Conservation (phyloP, 2,113 vertebrate genomes). For the Sander vitreus region DNA sequence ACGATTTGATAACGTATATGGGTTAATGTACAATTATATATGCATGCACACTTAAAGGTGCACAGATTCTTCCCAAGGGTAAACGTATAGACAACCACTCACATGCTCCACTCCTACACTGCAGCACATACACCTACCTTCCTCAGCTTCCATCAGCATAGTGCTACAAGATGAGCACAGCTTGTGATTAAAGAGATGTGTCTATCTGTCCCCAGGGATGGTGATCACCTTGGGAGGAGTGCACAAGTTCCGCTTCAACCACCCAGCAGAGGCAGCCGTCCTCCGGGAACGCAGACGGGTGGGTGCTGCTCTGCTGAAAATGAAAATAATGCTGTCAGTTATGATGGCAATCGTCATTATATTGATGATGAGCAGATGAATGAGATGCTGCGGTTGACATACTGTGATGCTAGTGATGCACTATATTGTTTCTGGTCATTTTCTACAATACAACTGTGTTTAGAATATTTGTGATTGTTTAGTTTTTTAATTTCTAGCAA, state of each 20-base stretch:
- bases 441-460: not conserved
- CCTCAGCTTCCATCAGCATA: constrained; percentile 13
- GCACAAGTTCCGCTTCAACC: constrained; percentile 95
- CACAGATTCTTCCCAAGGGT: constrained; percentile 16
- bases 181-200: constrained; percentile 37
- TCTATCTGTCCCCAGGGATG: constrained; percentile 83
- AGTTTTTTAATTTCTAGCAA: not conserved
- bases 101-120: not conserved
- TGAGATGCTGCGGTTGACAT: not conserved
- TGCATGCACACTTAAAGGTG: not conserved
- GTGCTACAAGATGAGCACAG: constrained; percentile 31
- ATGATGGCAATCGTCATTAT: constrained; percentile 26
- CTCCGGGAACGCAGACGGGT: constrained; percentile 91
- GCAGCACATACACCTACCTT: not conserved
- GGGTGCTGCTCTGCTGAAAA: constrained; percentile 68
- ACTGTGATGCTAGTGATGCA: not conserved
- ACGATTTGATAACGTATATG: not conserved
- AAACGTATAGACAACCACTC: constrained; percentile 1
- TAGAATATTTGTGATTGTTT: not conserved
- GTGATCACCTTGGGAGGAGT: constrained; percentile 91
- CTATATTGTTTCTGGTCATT: not conserved
- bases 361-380: constrained; percentile 31
- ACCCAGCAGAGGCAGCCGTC: constrained; percentile 93
- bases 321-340: constrained; percentile 9
- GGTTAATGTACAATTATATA: constrained; percentile 28